Conservation (phyloP, 2,888 invertebrate genomes). For the Malachius bipustulatus region DNA sequence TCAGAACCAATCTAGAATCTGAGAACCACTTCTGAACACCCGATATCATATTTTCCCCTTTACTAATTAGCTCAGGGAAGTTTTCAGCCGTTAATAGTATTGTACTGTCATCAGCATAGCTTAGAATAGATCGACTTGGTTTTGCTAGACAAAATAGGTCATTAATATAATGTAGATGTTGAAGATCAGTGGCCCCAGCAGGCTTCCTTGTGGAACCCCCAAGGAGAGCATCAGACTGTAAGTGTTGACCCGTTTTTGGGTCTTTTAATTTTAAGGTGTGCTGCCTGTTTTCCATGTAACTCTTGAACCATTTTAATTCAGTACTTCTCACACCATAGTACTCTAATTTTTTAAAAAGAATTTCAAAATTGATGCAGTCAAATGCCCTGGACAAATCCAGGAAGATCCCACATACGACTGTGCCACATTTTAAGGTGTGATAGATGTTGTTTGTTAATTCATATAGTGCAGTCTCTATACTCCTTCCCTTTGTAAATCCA, state of each 20-base stretch:
- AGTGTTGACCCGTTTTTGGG: no score
- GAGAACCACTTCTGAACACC: not conserved
- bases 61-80: not conserved
- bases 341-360: slow-evolving; percentile 3
- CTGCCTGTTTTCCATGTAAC: no score
- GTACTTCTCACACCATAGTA: not conserved
- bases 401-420: not conserved
- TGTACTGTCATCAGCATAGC: slow-evolving; percentile 4
- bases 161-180: not conserved
- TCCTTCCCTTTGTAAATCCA: slow-evolving; percentile 2
- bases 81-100: no score
- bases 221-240: no score
- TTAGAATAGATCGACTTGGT: not conserved
- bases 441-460: slow-evolving; percentile 2
- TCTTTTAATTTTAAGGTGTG: no score
- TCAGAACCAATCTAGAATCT: not conserved
- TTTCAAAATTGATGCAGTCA: not conserved
- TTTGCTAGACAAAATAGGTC: no score
- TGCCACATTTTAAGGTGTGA: not conserved
- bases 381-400: slow-evolving; percentile 6
- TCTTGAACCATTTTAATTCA: no score
- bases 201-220: slow-evolving; percentile 5
- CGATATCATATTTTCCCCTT: not conserved
- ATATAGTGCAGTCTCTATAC: slow-evolving; percentile 3
- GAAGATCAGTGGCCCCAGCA: no score